Conservation (phyloP, 1,140 invertebrate genomes). For the Neuroterus valhalla region DNA sequence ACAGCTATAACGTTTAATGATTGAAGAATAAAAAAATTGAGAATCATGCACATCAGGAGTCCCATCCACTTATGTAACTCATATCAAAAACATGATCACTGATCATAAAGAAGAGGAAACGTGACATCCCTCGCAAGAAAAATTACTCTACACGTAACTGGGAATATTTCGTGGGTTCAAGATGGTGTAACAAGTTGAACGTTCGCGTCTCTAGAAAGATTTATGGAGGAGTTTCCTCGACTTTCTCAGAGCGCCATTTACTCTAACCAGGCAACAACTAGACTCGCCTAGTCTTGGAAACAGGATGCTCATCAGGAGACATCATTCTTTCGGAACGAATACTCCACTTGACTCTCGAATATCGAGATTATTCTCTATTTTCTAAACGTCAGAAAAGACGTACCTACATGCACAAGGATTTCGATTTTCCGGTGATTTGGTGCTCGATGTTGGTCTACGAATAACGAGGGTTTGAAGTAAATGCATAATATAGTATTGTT, state of each 20-base stretch:
- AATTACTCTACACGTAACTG: too few relatives aligned
- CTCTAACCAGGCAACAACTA: background rate
- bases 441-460: conserved; percentile 6
- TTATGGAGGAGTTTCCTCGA: conserved; percentile 14
- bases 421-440: background rate
- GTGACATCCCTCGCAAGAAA: too few relatives aligned
- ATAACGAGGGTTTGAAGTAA: conserved; percentile 16
- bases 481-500: too few relatives aligned
- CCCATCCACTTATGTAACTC: too few relatives aligned
- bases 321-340: background rate
- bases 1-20: too few relatives aligned
- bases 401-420: conserved; percentile 20
- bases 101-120: too few relatives aligned
- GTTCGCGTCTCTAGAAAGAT: background rate
- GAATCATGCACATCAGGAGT: too few relatives aligned
- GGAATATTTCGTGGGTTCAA: too few relatives aligned
- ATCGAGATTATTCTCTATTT: background rate
- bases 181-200: background rate
- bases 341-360: too few relatives aligned
- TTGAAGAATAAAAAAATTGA: too few relatives aligned
- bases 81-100: too few relatives aligned
- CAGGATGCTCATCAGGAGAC: conserved; percentile 14
- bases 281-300: conserved; percentile 22
- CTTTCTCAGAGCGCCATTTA: conserved; percentile 29
- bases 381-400: background rate